Evolutionary conservation across 2,888 invertebrate genomes (phyloP).

Genomic region (Carcina quercana): DNA sequence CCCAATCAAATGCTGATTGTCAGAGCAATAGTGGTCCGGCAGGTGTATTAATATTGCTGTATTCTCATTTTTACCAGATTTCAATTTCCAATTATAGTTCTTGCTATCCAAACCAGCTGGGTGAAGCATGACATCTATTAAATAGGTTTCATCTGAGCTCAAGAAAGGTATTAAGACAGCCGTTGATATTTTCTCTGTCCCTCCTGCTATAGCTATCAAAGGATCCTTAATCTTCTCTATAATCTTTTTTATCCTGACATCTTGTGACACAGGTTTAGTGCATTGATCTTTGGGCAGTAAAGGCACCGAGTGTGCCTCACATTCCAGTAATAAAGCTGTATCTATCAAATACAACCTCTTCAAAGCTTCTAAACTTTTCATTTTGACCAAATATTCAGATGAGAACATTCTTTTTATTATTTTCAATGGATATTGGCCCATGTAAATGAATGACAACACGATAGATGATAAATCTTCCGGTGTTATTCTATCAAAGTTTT

Average conservation of each 20-base stretch:
- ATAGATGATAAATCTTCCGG: slow-evolving; percentile 75
- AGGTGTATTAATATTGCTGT: slow-evolving; percentile 76
- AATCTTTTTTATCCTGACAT: slow-evolving; percentile 67
- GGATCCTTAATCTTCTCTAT: slow-evolving; percentile 55
- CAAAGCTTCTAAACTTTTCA: slow-evolving; percentile 54
- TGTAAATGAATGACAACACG: slow-evolving; percentile 77
- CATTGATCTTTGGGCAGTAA: slow-evolving; percentile 70
- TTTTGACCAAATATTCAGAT: slow-evolving; percentile 74
- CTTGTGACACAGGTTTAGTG: slow-evolving; percentile 65
- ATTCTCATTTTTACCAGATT: slow-evolving; percentile 52
- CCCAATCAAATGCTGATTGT: slow-evolving; percentile 72
- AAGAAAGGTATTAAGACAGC: slow-evolving; percentile 69
- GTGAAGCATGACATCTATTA: slow-evolving; percentile 76
- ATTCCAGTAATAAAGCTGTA: slow-evolving; percentile 77
- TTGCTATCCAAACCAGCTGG: slow-evolving; percentile 49
- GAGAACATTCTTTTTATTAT: slow-evolving; percentile 76
- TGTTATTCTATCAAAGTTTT: slow-evolving; percentile 73
- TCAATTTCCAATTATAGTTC: slow-evolving; percentile 60
- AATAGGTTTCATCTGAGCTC: slow-evolving; percentile 72
- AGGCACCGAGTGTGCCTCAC: slow-evolving; percentile 72
- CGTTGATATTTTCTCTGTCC: slow-evolving; percentile 56
- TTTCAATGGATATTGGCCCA: slow-evolving; percentile 75
- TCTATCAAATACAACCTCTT: slow-evolving; percentile 77
- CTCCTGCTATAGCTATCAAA: slow-evolving; percentile 58
- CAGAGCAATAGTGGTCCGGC: slow-evolving; percentile 78